phyloP scores from a whole-genome alignment of 2,113 vertebrate species.

The Serinus canaria region DNA sequence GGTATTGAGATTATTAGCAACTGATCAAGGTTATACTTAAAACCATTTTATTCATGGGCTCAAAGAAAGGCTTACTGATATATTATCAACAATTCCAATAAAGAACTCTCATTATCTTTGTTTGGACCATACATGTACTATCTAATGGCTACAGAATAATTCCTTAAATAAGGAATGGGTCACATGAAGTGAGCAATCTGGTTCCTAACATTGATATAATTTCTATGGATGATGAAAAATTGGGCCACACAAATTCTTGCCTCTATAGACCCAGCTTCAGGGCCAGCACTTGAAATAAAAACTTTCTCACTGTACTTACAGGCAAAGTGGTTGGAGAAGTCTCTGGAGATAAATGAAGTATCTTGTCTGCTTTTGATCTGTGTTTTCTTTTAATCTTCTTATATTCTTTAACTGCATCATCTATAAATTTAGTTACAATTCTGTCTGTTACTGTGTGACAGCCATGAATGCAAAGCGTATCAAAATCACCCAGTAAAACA shows the following conservation, averaged over 20 bases:
- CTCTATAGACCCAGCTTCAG: background rate
- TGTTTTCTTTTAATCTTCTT: slow-evolving; percentile 57
- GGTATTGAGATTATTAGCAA: background rate
- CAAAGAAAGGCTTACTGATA: background rate
- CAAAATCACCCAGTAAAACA: background rate
- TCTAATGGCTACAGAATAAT: background rate
- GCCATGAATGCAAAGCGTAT: background rate
- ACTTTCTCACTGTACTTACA: slow-evolving; percentile 22
- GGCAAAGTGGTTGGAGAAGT: background rate
- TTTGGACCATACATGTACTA: background rate
- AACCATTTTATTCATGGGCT: background rate
- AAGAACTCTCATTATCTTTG: background rate
- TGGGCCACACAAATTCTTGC: background rate
- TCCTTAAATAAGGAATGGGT: background rate
- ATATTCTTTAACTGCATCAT: slow-evolving; percentile 47
- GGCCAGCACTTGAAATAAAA: background rate
- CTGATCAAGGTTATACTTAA: background rate
- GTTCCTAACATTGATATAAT: background rate
- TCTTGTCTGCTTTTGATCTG: background rate
- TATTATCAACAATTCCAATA: background rate
- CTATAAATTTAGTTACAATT: slow-evolving; percentile 42
- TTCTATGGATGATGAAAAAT: background rate
- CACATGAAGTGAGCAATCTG: background rate
- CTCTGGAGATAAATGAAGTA: background rate
- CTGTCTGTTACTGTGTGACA: slow-evolving; percentile 13